phyloP scores from a whole-genome alignment of 2,797 vertebrate genomes.

The Hydrocynus forskahlii region DNA sequence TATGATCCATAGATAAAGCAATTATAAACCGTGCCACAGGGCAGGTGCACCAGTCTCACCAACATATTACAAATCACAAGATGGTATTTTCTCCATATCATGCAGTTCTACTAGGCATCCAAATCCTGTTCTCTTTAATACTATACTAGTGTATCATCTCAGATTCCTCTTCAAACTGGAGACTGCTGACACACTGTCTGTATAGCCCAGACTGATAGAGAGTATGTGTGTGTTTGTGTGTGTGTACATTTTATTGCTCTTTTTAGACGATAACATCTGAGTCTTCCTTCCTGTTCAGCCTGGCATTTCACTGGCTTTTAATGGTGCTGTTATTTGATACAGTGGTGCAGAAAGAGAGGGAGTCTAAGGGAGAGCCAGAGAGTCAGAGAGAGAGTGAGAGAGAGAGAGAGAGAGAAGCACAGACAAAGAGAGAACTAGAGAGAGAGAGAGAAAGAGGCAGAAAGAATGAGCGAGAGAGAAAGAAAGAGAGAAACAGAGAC shows the following conservation, averaged over 20 bases:
- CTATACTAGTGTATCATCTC: no score
- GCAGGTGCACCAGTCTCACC: no score
- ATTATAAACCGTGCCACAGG: no score
- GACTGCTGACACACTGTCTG: neutral
- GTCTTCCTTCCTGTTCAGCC: neutral
- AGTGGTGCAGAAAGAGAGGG: neutral
- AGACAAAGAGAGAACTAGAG: no score
- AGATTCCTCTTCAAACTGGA: neutral
- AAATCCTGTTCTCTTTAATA: no score
- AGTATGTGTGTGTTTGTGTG: neutral
- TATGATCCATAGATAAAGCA: no score
- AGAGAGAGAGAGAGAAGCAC: constrained; percentile 6
- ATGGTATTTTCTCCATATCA: no score
- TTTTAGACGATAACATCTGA: constrained; percentile 4
- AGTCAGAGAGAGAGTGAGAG: neutral
- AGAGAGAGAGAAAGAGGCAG: neutral
- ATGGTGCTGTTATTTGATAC: constrained; percentile 11
- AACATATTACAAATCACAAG: no score
- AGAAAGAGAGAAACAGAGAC: no score
- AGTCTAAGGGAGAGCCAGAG: neutral
- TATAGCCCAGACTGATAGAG: neutral
- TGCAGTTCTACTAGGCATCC: no score
- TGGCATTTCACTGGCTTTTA: constrained; percentile 26
- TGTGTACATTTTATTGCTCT: constrained; percentile 3
- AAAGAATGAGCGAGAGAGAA: neutral